Percentiles rank a stretch among this genome's conserved stretches.
phyloP scores from a whole-genome alignment of 2,113 vertebrate genomes.

The Mellivora capensis region DNA sequence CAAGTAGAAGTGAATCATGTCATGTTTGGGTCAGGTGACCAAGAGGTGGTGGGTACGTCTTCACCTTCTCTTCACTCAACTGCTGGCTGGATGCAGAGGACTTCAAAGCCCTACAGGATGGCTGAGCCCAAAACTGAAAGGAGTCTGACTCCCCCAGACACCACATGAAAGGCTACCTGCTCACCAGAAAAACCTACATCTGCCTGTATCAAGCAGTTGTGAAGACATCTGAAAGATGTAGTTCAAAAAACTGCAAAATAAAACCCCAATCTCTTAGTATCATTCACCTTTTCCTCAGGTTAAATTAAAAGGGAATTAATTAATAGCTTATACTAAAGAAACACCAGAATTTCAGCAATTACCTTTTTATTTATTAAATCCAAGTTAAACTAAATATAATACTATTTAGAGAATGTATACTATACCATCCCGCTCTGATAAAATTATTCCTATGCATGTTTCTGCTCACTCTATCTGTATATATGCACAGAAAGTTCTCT shows the following conservation, averaged over 20 bases:
- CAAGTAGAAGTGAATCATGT: not conserved
- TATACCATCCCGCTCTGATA: not conserved
- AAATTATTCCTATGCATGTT: not conserved
- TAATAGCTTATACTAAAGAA: not conserved
- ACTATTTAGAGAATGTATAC: not conserved
- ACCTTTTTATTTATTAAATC: not conserved
- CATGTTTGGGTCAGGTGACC: not conserved
- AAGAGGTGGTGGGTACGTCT: not conserved
- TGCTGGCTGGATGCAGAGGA: not conserved
- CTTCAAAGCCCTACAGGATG: not conserved
- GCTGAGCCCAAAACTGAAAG: not conserved
- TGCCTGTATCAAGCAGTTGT: too few relatives aligned
- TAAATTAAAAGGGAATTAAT: not conserved
- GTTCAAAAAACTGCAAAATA: not conserved
- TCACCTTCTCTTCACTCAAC: not conserved
- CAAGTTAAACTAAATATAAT: slow-evolving; percentile 11
- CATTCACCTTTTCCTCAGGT: not conserved
- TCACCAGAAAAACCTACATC: not conserved
- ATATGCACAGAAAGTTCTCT: not conserved
- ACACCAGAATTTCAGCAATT: not conserved
- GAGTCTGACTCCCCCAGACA: not conserved
- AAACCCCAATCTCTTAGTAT: not conserved
- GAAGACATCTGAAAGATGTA: not conserved
- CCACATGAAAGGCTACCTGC: not conserved
- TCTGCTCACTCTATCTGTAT: not conserved